Conservation (phyloP, 2,888 invertebrate species). For the Drosophila paramelanica region DNA sequence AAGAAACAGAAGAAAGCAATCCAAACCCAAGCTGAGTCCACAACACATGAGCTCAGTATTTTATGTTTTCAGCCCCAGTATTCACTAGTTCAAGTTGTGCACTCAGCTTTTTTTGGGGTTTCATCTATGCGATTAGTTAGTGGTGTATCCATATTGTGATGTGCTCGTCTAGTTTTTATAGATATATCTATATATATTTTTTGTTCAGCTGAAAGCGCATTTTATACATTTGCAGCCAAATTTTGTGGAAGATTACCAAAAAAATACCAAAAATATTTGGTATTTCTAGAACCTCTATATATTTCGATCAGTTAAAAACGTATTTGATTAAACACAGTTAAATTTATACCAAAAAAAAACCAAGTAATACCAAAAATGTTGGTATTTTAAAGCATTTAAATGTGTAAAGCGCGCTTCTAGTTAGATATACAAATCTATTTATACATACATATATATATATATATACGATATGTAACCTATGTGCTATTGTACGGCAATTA, state of each 20-base stretch:
- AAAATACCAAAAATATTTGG: background rate
- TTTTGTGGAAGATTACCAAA: background rate
- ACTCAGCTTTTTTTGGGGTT: constrained; percentile 9
- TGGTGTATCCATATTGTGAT: constrained; percentile 77
- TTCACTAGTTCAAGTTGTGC: constrained; percentile 23
- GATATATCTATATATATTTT: background rate
- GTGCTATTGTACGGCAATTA: constrained; percentile 29
- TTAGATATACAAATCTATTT: background rate
- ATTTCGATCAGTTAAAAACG: background rate
- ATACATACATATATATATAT: constrained; percentile 24
- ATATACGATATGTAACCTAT: constrained; percentile 50
- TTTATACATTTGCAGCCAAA: background rate
- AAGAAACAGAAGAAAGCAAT: background rate
- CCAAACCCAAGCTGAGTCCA: constrained; percentile 17
- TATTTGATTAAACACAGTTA: too few relatives aligned
- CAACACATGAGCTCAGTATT: constrained; percentile 24
- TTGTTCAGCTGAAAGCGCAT: constrained; percentile 7
- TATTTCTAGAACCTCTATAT: background rate
- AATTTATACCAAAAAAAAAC: background rate
- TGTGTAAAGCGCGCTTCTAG: background rate
- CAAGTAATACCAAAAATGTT: background rate
- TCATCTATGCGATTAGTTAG: constrained; percentile 52
- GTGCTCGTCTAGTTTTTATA: constrained; percentile 58
- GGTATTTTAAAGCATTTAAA: background rate
- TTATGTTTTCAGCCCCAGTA: constrained; percentile 19